Evolutionary conservation across 1,140 invertebrate genomes (phyloP), one percentile per base, ranked within the genome.

Genomic region (Samia ricini): DNA sequence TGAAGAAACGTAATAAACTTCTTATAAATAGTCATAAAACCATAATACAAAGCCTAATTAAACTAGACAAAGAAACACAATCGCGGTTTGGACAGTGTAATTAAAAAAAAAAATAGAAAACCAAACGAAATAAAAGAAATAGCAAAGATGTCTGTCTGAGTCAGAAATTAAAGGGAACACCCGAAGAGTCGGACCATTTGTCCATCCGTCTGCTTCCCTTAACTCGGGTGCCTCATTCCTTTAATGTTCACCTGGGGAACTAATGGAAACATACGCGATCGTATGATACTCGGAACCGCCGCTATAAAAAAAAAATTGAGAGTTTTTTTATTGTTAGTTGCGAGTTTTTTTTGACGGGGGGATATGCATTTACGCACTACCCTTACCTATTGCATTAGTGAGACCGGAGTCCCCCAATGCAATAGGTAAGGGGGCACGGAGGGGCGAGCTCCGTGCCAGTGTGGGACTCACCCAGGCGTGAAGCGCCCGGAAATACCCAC

Each of bases 241-340:
- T 66, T 63, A 66, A 72, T 64, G 64, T 66, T 69, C 70, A 72
- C 70, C 70, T 72, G 70, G 70, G 70, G 70, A 72, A 54, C 61
- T 66, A 52, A 29, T 18, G 18, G 10, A 20, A 42, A 61, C 18
- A 56, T 24, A 72, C 54, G 60, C 21, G 6, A 48, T 0, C 0
- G 20, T 55, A 64, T 23, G 54, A 60, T 33, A 20, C 2, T 19
- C 26, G 26, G 7, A 0, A 0, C n/a, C 60, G 56, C n/a, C 2
- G 7, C 15, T 48, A n/a, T 48, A 48, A 48, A 15, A 10, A 5
- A 15, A 10, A 2, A 48, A 48, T 48, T n/a, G n/a, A n/a, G n/a
- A n/a, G n/a, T n/a, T n/a, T n/a, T n/a, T n/a, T n/a, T n/a, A n/a
- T n/a, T n/a, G n/a, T n/a, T n/a, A n/a, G n/a, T n/a, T n/a, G n/a